These are phyloP conservation scores for Sipha flava DNA, from an alignment of 1,140 invertebrate genomes.

Conservation along the genomic window DNA sequence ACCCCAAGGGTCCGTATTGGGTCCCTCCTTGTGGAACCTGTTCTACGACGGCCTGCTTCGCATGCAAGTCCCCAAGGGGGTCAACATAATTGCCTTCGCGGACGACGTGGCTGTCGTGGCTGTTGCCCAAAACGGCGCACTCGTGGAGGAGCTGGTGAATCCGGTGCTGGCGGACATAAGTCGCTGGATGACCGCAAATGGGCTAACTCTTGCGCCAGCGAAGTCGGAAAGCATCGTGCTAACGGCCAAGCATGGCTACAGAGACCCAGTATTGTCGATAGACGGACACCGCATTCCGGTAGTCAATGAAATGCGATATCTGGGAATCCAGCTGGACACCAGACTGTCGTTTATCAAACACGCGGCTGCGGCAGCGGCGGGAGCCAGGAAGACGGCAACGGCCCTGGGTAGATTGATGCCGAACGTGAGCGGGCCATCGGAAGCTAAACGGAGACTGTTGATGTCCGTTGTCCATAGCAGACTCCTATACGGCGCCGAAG, in stretches of 20 bases:
- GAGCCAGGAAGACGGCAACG: constrained; percentile 36
- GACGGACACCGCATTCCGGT: background rate
- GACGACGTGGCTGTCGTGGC: background rate
- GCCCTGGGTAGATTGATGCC: constrained; percentile 38
- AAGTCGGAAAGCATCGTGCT: background rate
- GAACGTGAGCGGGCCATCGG: constrained; percentile 41
- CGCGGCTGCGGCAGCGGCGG: background rate
- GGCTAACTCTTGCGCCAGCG: background rate
- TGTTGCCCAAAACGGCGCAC: background rate
- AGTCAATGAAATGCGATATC: background rate
- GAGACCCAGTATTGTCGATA: background rate
- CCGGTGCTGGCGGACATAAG: background rate
- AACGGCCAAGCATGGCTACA: background rate
- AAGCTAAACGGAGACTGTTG: constrained; percentile 42
- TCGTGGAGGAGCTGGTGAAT: background rate
- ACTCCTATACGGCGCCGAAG: constrained; percentile 35
- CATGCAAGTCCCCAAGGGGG: no score
- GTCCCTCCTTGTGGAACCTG: constrained; percentile 4
- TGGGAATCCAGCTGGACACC: background rate
- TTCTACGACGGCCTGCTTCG: background rate
- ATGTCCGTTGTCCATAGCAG: background rate
- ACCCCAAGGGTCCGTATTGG: background rate
- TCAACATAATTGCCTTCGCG: background rate
- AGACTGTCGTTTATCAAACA: background rate
- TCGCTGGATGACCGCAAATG: background rate